These are phyloP conservation scores for Hydrotaea cyrtoneurina DNA, from an alignment of 2,888 invertebrate species.

Conservation along the genomic window DNA sequence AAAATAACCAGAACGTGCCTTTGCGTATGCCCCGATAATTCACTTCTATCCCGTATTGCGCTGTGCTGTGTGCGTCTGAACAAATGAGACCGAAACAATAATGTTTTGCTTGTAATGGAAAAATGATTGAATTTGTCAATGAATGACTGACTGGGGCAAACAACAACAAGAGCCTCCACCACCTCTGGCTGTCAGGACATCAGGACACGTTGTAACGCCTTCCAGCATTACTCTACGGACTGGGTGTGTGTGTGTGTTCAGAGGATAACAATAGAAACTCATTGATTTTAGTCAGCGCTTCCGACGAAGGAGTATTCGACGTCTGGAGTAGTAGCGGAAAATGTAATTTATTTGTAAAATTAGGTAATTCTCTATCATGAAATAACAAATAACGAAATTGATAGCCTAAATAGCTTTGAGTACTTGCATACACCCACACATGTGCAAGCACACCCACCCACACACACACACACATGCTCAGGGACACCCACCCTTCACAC, in stretches of 20 bases:
- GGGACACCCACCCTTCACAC: background rate
- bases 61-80: background rate
- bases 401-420: conserved; percentile 48
- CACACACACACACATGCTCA: background rate
- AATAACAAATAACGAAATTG: conserved; percentile 57
- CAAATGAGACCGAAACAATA: conserved; percentile 66
- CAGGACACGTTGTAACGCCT: conserved; percentile 6
- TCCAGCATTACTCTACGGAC: background rate
- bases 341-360: conserved; percentile 69
- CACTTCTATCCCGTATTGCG: background rate
- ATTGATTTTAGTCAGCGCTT: conserved; percentile 43
- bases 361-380: conserved; percentile 67
- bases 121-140: conserved; percentile 79
- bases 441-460: background rate
- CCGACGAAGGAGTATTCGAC: background rate
- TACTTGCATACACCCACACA: too few relatives aligned
- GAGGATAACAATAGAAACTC: conserved; percentile 53
- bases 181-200: conserved; percentile 20
- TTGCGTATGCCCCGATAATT: conserved; percentile 43
- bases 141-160: conserved; percentile 67
- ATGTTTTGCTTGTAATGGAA: conserved; percentile 74
- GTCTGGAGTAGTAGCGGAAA: conserved; percentile 33
- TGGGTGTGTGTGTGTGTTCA: conserved; percentile 19
- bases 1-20: conserved; percentile 41
- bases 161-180: conserved; percentile 31